phyloP scores from a whole-genome alignment of 2,888 invertebrate species.

The Caenorhabditis macrosperma region DNA sequence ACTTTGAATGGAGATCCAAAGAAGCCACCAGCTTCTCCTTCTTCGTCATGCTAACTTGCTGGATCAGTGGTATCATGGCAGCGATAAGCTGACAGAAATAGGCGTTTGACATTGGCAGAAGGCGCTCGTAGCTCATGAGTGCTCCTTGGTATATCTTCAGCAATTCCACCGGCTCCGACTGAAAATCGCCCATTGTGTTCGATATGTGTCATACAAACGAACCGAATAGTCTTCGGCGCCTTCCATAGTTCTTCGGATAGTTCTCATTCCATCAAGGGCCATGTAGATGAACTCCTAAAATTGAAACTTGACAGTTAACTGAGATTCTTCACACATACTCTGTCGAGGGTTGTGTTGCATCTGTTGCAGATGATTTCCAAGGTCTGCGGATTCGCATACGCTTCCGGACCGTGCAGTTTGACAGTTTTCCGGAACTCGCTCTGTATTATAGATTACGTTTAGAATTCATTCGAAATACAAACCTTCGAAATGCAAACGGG shows the following conservation, averaged over 20 bases:
- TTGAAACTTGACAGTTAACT: no score
- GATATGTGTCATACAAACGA: neutral
- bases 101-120: constrained; percentile 56
- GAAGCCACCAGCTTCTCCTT: constrained; percentile 39
- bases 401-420: constrained; percentile 55
- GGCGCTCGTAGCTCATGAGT: constrained; percentile 43
- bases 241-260: constrained; percentile 46
- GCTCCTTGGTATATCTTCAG: constrained; percentile 52
- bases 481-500: constrained; percentile 69
- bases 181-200: no score
- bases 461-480: neutral
- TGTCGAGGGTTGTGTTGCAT: constrained; percentile 36
- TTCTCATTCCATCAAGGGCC: constrained; percentile 54
- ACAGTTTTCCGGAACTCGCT: constrained; percentile 44
- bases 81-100: constrained; percentile 59
- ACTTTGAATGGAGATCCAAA: constrained; percentile 49
- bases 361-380: constrained; percentile 54
- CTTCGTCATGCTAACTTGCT: constrained; percentile 46
- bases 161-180: constrained; percentile 40
- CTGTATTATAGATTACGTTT: neutral
- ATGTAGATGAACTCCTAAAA: constrained; percentile 48
- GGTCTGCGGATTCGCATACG: constrained; percentile 46
- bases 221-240: constrained; percentile 33
- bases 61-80: constrained; percentile 51
- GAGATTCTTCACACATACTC: no score